phyloP scores from a whole-genome alignment of 2,888 invertebrate genomes.

The Drosophila subquinaria region DNA sequence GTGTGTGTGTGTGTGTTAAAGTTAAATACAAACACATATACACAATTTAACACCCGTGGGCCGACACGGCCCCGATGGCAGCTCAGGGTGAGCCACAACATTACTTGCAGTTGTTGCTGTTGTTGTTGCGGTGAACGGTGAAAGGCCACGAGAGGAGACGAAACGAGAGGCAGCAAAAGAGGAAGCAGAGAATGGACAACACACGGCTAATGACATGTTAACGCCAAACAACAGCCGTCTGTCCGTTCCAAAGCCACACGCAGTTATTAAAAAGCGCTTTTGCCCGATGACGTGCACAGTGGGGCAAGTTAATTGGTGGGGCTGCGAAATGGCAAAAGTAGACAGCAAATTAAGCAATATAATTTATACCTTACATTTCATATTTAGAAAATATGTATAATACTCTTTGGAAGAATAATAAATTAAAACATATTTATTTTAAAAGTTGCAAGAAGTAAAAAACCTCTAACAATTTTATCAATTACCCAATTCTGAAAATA shows the following conservation, averaged over 20 bases:
- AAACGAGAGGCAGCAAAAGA: conserved; percentile 24
- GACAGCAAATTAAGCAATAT: conserved; percentile 7
- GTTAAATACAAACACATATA: conserved; percentile 18
- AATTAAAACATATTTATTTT: too few species aligned
- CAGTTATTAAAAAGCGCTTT: conserved; percentile 80
- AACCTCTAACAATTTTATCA: too few species aligned
- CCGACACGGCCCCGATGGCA: conserved; percentile 67
- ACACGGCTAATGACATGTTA: conserved; percentile 75
- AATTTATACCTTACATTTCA: too few species aligned
- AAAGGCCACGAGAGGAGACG: conserved; percentile 53
- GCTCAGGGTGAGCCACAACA: conserved; percentile 80
- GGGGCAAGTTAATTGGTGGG: conserved; percentile 50
- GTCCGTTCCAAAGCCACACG: conserved; percentile 60
- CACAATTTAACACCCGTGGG: conserved; percentile 73
- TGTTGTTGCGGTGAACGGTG: conserved; percentile 68
- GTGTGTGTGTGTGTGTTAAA: conserved; percentile 6
- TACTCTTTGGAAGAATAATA: neutral
- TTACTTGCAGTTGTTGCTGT: conserved; percentile 61
- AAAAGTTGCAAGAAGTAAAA: too few species aligned
- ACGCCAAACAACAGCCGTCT: conserved; percentile 58
- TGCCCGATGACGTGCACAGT: conserved; percentile 64
- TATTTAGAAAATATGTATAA: too few species aligned
- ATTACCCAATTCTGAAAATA: neutral
- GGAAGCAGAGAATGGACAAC: conserved; percentile 41
- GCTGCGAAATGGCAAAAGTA: conserved; percentile 18